Percentiles rank a stretch among this genome's conserved stretches.
These are phyloP conservation scores for Abramis brama DNA, from an alignment of 2,113 vertebrate genomes.

Conservation along the genomic window DNA sequence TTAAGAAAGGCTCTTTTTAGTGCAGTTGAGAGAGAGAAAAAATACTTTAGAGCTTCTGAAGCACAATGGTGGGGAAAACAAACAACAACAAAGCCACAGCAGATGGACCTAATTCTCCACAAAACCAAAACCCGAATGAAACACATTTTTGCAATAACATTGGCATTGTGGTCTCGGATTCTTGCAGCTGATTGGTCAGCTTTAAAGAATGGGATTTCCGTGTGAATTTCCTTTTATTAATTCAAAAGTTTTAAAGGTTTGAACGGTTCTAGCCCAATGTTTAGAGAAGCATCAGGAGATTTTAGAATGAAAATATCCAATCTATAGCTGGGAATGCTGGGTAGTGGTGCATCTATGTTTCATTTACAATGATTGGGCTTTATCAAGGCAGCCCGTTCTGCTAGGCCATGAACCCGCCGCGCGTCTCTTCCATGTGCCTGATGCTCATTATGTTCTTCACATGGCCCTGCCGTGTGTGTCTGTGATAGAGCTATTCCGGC, in stretches of 20 bases:
- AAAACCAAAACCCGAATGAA: neutral
- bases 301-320: neutral
- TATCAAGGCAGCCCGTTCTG: slow-evolving; percentile 11
- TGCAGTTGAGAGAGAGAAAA: neutral
- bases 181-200: neutral
- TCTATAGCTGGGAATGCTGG: neutral
- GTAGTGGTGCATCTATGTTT: neutral
- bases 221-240: slow-evolving; percentile 14
- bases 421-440: slow-evolving; percentile 28
- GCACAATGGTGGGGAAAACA: slow-evolving; percentile 29
- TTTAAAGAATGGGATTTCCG: neutral
- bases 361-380: slow-evolving; percentile 29
- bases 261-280: slow-evolving; percentile 1
- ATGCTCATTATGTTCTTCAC: slow-evolving; percentile 54
- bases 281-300: slow-evolving; percentile 2
- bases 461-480: slow-evolving; percentile 29
- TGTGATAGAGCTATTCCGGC: slow-evolving; percentile 48
- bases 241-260: slow-evolving; percentile 16
- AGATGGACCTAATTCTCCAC: slow-evolving; percentile 14
- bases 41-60: neutral
- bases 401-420: slow-evolving; percentile 31
- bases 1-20: neutral
- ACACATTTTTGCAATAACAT: slow-evolving; percentile 30
- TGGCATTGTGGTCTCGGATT: slow-evolving; percentile 15
- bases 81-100: slow-evolving; percentile 35